Evolutionary conservation across 2,888 invertebrate species (phyloP).

Genomic region (Lobophora halterata): DNA sequence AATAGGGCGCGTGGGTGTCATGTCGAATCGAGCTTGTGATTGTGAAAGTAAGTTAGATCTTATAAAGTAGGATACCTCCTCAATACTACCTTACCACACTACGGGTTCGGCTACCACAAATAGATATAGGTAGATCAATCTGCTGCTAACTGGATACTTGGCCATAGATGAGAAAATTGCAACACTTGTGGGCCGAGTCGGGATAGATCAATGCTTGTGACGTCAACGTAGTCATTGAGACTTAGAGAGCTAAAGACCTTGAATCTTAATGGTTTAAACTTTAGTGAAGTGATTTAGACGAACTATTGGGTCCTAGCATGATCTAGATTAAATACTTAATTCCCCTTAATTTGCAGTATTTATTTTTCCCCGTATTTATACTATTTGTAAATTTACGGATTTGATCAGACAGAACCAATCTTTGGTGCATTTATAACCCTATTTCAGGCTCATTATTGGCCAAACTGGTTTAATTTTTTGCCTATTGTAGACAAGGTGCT

Average conservation of each 20-base stretch:
- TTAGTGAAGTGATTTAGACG: slow-evolving; percentile 3
- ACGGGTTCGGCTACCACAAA: no score
- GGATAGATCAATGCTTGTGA: slow-evolving; percentile 52
- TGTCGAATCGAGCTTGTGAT: slow-evolving; percentile 36
- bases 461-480: slow-evolving; percentile 15
- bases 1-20: slow-evolving; percentile 61
- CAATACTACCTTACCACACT: no score
- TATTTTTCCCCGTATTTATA: no score
- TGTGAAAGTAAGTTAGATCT: slow-evolving; percentile 28
- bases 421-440: slow-evolving; percentile 11
- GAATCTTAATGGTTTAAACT: slow-evolving; percentile 17
- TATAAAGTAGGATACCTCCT: slow-evolving; percentile 14
- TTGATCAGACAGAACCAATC: slow-evolving; percentile 1
- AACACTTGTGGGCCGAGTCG: slow-evolving; percentile 31
- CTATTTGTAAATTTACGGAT: no score
- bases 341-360: not conserved
- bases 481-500: slow-evolving; percentile 3
- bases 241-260: slow-evolving; percentile 30
- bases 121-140: no score
- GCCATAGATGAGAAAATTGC: slow-evolving; percentile 40
- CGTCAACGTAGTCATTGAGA: slow-evolving; percentile 39
- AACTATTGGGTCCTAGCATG: not conserved
- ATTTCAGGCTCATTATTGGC: slow-evolving; percentile 6
- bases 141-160: no score
- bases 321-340: not conserved